Evolutionary conservation across 2,113 vertebrate species (phyloP), one percentile per base, ranked within the genome.

Genomic region (Sula dactylatra): DNA sequence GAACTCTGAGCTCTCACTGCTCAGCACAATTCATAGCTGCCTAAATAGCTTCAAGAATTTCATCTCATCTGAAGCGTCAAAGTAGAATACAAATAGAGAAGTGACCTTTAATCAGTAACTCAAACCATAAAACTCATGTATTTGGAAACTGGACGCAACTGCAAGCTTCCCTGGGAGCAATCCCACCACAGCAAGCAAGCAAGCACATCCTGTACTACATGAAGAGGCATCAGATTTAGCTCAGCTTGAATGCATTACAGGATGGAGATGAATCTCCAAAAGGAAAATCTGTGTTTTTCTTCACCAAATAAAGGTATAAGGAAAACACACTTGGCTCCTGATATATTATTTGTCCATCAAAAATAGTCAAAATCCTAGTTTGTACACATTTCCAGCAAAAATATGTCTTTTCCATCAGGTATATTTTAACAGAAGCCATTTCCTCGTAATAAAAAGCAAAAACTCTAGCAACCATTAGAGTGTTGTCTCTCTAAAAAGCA

Each of bases 31-130:
- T 87, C 95, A 66, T 58, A 88, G 49, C 94, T 72, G 95, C 91
- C 86, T 95, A 96, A 97, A 91, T 92, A 91, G 49, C 86, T 95
- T 97, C 88, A 93, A 79, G 81, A 94, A 91, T 87, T 96, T 89
- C 40, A 89, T 73, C 91, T 97, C 93, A 77, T 82, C 83, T 66
- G 81, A 94, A 87, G 88, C 4, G 38, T 87, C 86, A 73, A 95
- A 94, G 89, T 87, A 90, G 95, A 97, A 95, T 96, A 96, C 78
- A 86, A 95, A 94, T 95, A 96, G 45, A 94, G 81, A 84, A 90
- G 61, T 91, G 77, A 89, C 84, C 86, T 94, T 82, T 94, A 89
- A 89, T 94, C 72, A 67, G 88, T 80, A 84, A 76, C 80, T 84
- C 9, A 61, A 92, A 54, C 65, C 32, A 58, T 54, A 79, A 65